phyloP scores from a whole-genome alignment of 1,140 invertebrate species.

The Sycobia sp. region DNA sequence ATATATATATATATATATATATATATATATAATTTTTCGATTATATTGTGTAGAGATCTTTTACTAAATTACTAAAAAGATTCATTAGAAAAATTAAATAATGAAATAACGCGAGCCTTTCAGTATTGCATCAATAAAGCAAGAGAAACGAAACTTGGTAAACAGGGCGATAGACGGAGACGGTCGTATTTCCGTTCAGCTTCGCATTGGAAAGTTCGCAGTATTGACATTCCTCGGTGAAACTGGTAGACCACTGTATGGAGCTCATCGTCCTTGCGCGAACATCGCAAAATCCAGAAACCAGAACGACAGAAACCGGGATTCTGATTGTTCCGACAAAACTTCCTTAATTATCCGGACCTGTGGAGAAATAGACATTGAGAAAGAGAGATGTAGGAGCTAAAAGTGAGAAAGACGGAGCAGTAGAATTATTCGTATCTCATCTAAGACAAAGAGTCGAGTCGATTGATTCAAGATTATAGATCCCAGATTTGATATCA shows the following conservation, averaged over 20 bases:
- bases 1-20: too few species aligned
- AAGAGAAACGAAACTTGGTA: slow-evolving; percentile 8
- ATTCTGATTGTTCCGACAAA: slow-evolving; percentile 54
- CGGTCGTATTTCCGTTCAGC: slow-evolving; percentile 11
- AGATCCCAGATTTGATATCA: slow-evolving; percentile 2
- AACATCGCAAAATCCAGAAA: slow-evolving; percentile 38
- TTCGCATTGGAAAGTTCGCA: slow-evolving; percentile 26
- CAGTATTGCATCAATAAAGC: background rate
- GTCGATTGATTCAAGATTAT: slow-evolving; percentile 4
- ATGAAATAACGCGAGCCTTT: too few species aligned
- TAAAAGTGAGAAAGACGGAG: background rate
- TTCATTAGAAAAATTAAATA: too few species aligned
- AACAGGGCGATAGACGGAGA: slow-evolving; percentile 11
- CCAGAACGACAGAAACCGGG: slow-evolving; percentile 39
- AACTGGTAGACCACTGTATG: slow-evolving; percentile 16
- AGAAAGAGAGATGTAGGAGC: background rate
- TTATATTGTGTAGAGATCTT: too few species aligned
- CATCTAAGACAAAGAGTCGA: slow-evolving; percentile 21
- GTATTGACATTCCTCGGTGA: slow-evolving; percentile 44
- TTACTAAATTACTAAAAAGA: too few species aligned
- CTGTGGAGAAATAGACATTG: background rate
- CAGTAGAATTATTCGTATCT: slow-evolving; percentile 24
- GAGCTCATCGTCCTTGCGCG: slow-evolving; percentile 5
- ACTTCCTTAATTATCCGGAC: slow-evolving; percentile 58
- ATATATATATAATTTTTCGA: too few species aligned